These are phyloP conservation scores for Eleutherodactylus coqui DNA, from an alignment of 2,797 vertebrate species.

Conservation along the genomic window DNA sequence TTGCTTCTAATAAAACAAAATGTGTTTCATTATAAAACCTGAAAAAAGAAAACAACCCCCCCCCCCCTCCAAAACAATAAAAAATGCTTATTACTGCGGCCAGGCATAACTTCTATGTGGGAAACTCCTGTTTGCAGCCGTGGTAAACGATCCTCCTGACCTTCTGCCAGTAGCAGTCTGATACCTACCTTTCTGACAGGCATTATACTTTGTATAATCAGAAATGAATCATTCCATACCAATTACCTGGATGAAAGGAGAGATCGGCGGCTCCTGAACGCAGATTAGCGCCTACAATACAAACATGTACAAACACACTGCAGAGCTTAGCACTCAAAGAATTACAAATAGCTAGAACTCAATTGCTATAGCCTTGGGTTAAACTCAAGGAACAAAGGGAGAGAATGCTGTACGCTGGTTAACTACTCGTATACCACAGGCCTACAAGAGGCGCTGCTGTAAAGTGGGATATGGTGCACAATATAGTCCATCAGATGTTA, in stretches of 20 bases:
- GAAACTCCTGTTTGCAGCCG: not conserved
- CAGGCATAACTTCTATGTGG: not conserved
- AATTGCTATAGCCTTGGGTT: slow-evolving; percentile 14
- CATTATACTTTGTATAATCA: slow-evolving; percentile 14
- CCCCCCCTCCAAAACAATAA: not conserved
- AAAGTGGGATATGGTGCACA: no score
- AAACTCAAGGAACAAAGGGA: not conserved
- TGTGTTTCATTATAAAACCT: not conserved
- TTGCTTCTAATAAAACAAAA: not conserved
- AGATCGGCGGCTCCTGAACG: slow-evolving; percentile 23
- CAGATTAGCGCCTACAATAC: slow-evolving; percentile 22
- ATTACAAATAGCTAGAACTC: not conserved
- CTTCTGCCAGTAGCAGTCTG: not conserved
- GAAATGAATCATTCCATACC: slow-evolving; percentile 40
- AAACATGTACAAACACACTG: slow-evolving; percentile 28
- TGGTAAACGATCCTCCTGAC: slow-evolving; percentile 30
- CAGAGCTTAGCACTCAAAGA: not conserved
- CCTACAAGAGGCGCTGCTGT: not conserved
- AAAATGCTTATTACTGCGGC: not conserved
- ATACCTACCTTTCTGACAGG: not conserved
- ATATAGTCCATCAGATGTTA: no score
- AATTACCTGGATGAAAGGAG: slow-evolving; percentile 34
- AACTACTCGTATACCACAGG: not conserved
- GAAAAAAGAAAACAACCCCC: not conserved
- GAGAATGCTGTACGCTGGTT: not conserved